Evolutionary conservation across 1,140 invertebrate species (phyloP).

Genomic region (Cyrtorhinus lividipennis): DNA sequence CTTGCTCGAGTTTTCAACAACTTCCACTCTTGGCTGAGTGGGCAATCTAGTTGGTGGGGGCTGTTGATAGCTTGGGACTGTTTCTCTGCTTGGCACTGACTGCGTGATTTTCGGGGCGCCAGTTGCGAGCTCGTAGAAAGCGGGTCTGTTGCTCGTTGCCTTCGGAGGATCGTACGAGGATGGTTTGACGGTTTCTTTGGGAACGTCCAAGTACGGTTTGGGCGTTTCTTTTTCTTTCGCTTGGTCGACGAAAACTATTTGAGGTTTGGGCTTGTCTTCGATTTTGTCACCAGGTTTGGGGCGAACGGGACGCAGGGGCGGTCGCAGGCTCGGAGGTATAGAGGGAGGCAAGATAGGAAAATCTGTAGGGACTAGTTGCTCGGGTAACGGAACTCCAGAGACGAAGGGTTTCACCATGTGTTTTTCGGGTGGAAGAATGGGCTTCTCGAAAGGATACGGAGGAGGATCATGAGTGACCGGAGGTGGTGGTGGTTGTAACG

Average conservation of each 20-base stretch:
- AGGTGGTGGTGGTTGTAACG: constrained; percentile 31
- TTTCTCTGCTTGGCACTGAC: background rate
- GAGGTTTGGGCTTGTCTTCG: constrained; percentile 32
- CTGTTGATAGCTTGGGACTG: background rate
- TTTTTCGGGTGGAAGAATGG: constrained; percentile 23
- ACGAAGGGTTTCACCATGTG: constrained; percentile 38
- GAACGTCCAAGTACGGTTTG: background rate
- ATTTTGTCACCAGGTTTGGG: constrained; percentile 33
- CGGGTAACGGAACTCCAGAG: constrained; percentile 54
- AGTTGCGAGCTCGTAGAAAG: background rate
- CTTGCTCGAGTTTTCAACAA: background rate
- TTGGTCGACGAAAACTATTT: constrained; percentile 6
- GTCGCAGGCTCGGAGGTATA: background rate
- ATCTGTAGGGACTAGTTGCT: constrained; percentile 47
- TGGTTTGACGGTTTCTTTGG: background rate
- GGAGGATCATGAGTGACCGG: constrained; percentile 35
- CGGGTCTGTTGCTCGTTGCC: background rate
- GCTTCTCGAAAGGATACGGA: constrained; percentile 54
- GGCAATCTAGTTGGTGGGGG: background rate
- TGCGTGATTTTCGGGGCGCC: background rate
- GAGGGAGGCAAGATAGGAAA: background rate
- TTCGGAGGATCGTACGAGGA: background rate
- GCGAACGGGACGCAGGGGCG: constrained; percentile 23
- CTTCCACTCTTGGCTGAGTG: background rate
- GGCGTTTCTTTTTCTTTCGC: background rate